phyloP scores from a whole-genome alignment of 2,113 vertebrate species.

The Calypte anna region DNA sequence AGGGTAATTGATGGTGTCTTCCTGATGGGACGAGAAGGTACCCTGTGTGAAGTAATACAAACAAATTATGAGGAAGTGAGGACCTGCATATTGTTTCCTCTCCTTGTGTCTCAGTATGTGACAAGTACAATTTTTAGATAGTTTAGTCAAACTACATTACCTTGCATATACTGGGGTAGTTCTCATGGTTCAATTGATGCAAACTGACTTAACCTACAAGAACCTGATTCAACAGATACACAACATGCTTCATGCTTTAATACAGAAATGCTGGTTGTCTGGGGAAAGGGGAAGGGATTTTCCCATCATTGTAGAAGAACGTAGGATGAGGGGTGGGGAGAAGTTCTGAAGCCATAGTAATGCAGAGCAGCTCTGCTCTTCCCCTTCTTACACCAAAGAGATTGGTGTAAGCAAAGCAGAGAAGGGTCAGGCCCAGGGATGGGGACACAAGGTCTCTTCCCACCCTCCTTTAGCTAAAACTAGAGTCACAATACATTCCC shows the following conservation, averaged over 20 bases:
- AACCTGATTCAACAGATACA: background rate
- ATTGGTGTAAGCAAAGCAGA: no score
- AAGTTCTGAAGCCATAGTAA: no score
- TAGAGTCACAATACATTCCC: background rate
- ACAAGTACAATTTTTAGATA: background rate
- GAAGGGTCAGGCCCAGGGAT: no score
- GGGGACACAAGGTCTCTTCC: background rate
- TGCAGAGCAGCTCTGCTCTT: no score
- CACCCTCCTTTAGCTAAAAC: background rate
- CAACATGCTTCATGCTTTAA: background rate
- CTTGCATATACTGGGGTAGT: background rate
- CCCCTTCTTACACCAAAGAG: no score
- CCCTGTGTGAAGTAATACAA: background rate
- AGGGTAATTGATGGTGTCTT: background rate
- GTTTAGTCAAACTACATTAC: background rate
- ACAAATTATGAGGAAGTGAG: background rate
- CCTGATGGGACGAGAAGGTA: background rate
- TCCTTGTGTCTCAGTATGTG: background rate
- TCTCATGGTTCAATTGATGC: background rate
- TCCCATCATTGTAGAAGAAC: background rate
- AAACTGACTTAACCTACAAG: background rate
- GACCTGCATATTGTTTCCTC: background rate
- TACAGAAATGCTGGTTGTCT: background rate
- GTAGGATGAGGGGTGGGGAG: accelerated
- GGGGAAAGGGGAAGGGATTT: background rate